A percentile compares a stretch with the other conserved stretches of the same genome.
Conservation (phyloP, 1,140 invertebrate species). For the Lordiphosa stackelbergi region DNA sequence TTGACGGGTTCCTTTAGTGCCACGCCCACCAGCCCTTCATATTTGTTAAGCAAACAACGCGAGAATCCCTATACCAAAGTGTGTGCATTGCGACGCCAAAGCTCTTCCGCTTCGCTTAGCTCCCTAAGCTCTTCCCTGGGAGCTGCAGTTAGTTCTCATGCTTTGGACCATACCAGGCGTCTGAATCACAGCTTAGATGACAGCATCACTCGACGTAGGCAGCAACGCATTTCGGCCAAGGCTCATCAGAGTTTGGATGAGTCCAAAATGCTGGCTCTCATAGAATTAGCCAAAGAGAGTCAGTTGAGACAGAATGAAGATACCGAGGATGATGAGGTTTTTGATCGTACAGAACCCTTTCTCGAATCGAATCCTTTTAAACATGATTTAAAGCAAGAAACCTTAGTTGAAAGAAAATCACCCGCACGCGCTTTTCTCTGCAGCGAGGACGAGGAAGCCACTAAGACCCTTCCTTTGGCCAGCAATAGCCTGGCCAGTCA, state of each 20-base stretch:
- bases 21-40: slow-evolving; percentile 82
- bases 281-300: slow-evolving; percentile 47
- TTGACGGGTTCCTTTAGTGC: slow-evolving; percentile 60
- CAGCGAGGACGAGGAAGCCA: slow-evolving; percentile 36
- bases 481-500: slow-evolving; percentile 67
- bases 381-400: slow-evolving; percentile 48
- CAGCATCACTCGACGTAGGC: slow-evolving; percentile 78
- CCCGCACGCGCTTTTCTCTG: slow-evolving; percentile 40
- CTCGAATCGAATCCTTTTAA: slow-evolving; percentile 72
- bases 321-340: slow-evolving; percentile 64
- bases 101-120: slow-evolving; percentile 84
- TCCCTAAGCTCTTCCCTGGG: slow-evolving; percentile 65
- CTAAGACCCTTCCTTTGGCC: slow-evolving; percentile 62
- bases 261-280: slow-evolving; percentile 75
- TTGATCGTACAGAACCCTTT: slow-evolving; percentile 57
- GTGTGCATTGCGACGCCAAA: slow-evolving; percentile 88
- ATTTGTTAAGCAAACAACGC: slow-evolving; percentile 83
- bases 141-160: slow-evolving; percentile 9
- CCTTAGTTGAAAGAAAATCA: not conserved
- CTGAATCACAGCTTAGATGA: slow-evolving; percentile 85
- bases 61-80: slow-evolving; percentile 92
- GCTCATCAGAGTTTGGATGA: slow-evolving; percentile 82
- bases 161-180: slow-evolving; percentile 77
- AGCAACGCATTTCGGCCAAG: slow-evolving; percentile 53
- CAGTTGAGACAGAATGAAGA: slow-evolving; percentile 35